Conservation (phyloP, 2,113 vertebrate species). For the Ctenodactylus gundi region DNA sequence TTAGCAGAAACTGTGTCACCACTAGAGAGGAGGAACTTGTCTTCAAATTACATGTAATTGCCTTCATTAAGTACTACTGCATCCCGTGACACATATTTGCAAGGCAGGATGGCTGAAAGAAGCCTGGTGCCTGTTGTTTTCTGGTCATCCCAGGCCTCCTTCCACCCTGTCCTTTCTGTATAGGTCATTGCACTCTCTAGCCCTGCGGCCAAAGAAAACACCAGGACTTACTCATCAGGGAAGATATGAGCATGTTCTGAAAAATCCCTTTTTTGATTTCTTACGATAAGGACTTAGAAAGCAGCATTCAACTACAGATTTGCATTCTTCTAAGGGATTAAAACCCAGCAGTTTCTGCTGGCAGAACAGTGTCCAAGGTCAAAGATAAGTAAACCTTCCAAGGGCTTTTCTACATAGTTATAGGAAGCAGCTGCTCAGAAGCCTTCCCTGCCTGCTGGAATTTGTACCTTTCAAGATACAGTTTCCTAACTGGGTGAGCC, state of each 20-base stretch:
- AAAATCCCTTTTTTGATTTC: not conserved
- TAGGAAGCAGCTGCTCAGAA: not conserved
- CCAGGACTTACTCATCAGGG: not conserved
- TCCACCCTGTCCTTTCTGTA: not conserved
- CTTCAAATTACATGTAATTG: constrained; percentile 81
- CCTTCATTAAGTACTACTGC: constrained; percentile 78
- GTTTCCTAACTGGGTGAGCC: not conserved
- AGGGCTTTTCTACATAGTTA: not conserved
- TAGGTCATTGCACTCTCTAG: not conserved
- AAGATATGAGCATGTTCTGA: not conserved
- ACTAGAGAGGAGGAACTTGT: constrained; percentile 62
- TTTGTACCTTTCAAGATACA: not conserved
- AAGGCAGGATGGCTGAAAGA: constrained; percentile 67
- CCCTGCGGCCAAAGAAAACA: not conserved
- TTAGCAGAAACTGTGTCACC: constrained; percentile 66
- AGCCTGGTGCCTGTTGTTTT: constrained; percentile 54
- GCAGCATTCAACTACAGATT: not conserved
- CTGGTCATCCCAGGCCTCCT: constrained; percentile 29
- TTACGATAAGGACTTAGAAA: not conserved
- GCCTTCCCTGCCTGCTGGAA: not conserved
- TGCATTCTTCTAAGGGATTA: not conserved
- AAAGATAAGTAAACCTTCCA: not conserved
- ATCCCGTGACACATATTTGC: constrained; percentile 56
- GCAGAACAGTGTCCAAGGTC: not conserved
- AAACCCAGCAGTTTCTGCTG: not conserved